phyloP scores from a whole-genome alignment of 2,797 vertebrate species.

The Alfaro cultratus region DNA sequence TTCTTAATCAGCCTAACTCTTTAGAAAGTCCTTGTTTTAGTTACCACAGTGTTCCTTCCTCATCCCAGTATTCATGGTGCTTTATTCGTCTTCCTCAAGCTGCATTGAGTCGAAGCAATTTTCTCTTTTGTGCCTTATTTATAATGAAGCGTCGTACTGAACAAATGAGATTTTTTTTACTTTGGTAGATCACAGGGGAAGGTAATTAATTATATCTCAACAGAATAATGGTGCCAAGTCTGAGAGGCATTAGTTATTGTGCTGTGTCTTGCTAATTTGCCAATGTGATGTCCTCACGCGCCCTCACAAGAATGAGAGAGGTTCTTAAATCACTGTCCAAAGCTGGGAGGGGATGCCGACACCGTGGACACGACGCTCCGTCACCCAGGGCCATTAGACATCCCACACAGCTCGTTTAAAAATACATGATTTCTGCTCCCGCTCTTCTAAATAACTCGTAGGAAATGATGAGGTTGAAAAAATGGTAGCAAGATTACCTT shows the following conservation, averaged over 20 bases:
- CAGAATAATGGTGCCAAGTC: slow-evolving; percentile 73
- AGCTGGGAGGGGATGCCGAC: slow-evolving; percentile 13
- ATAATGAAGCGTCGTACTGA: slow-evolving; percentile 63
- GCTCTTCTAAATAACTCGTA: slow-evolving; percentile 34
- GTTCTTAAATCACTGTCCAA: slow-evolving; percentile 51
- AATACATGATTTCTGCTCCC: slow-evolving; percentile 38
- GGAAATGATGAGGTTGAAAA: slow-evolving; percentile 24
- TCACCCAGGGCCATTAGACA: slow-evolving; percentile 42
- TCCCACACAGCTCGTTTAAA: slow-evolving; percentile 34
- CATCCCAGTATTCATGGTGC: slow-evolving; percentile 10
- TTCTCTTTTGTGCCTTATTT: slow-evolving; percentile 57
- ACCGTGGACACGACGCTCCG: slow-evolving; percentile 10
- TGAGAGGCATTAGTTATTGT: slow-evolving; percentile 70
- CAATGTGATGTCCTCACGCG: slow-evolving; percentile 58
- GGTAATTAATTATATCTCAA: slow-evolving; percentile 63
- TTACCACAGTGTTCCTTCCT: slow-evolving; percentile 11
- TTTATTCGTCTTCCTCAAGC: slow-evolving; percentile 14
- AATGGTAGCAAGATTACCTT: slow-evolving; percentile 16
- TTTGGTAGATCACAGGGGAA: slow-evolving; percentile 60
- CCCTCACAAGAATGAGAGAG: slow-evolving; percentile 36
- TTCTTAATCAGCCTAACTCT: slow-evolving; percentile 62
- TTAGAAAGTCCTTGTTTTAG: slow-evolving; percentile 45
- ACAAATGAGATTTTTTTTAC: slow-evolving; percentile 62
- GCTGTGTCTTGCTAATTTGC: slow-evolving; percentile 63
- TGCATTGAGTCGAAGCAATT: slow-evolving; percentile 24